Evolutionary conservation across 2,113 vertebrate genomes (phyloP).

Genomic region (Rallus limicola): DNA sequence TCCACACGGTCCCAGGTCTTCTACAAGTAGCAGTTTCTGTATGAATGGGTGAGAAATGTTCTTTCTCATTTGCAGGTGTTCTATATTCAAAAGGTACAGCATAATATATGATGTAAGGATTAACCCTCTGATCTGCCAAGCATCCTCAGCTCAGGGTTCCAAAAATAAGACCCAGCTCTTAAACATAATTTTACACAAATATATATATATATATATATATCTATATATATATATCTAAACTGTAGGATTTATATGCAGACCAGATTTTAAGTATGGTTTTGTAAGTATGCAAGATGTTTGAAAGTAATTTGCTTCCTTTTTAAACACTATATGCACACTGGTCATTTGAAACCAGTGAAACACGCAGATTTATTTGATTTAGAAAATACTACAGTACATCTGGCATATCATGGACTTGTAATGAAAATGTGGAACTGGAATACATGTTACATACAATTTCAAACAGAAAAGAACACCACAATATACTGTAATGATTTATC

Average conservation of each 20-base stretch:
- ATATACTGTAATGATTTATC: not conserved
- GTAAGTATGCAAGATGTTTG: not conserved
- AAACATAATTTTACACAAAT: not conserved
- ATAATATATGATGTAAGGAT: not conserved
- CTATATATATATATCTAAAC: too few relatives aligned
- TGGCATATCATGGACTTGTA: not conserved
- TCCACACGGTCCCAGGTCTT: not conserved
- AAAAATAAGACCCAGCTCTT: not conserved
- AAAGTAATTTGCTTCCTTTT: not conserved
- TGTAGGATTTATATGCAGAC: not conserved
- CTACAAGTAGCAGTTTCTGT: not conserved
- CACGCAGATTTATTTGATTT: not conserved
- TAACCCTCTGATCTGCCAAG: not conserved
- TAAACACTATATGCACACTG: not conserved
- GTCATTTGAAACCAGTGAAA: not conserved
- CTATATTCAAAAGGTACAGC: not conserved
- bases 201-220: too few relatives aligned
- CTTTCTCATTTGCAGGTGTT: not conserved
- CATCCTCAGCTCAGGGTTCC: not conserved
- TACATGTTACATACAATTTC: not conserved
- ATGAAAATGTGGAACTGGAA: not conserved
- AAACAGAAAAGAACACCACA: not conserved
- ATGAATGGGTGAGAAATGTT: conserved; percentile 16
- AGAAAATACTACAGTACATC: not conserved
- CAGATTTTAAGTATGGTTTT: not conserved